Evolutionary conservation across 2,797 vertebrate genomes (phyloP).

Genomic region (Channallabes apus): DNA sequence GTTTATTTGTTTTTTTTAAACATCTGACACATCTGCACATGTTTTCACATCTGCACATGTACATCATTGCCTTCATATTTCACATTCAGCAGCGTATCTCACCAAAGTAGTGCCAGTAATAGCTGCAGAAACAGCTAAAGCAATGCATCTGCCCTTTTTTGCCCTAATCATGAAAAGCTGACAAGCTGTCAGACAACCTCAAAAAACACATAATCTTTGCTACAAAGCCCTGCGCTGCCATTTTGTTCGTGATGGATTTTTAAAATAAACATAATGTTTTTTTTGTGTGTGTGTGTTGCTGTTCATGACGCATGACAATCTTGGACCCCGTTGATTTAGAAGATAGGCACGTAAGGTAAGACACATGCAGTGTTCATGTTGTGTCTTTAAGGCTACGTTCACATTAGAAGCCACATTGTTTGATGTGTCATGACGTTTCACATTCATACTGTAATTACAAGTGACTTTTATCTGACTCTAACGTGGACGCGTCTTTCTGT

Average conservation of each 20-base stretch:
- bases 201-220: slow-evolving; percentile 7
- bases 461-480: too few relatives aligned
- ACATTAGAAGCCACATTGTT: too few relatives aligned
- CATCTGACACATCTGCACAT: not conserved
- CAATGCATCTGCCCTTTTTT: slow-evolving; percentile 3
- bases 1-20: not conserved
- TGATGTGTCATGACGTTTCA: too few relatives aligned
- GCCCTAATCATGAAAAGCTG: slow-evolving; percentile 20
- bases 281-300: not conserved
- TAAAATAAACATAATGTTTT: not conserved
- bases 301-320: not conserved
- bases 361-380: not conserved
- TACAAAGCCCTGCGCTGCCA: not conserved
- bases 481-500: too few relatives aligned
- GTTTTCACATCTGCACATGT: too few relatives aligned
- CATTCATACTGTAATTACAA: too few relatives aligned
- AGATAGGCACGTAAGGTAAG: not conserved
- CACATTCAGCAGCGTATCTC: not conserved
- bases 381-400: not conserved
- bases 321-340: not conserved
- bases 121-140: slow-evolving; percentile 15
- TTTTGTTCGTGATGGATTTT: not conserved
- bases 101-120: not conserved
- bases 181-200: slow-evolving; percentile 17
- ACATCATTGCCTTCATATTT: not conserved